Percentiles rank a stretch among this genome's conserved stretches.
Conservation (phyloP, 2,797 vertebrate species). For the Sebastes hubbsi region DNA sequence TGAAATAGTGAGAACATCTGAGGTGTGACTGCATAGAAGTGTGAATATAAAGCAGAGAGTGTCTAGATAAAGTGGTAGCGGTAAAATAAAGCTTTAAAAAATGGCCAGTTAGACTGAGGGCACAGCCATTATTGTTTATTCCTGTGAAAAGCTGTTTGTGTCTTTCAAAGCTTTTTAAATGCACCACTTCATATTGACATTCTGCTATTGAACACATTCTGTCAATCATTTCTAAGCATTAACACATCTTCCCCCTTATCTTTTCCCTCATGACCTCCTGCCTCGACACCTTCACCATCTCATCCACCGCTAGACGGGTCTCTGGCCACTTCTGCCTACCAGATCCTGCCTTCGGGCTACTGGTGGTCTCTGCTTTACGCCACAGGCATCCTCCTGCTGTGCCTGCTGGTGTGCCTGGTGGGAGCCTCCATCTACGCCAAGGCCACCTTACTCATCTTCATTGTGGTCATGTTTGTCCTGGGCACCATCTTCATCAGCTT, state of each 20-base stretch:
- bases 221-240: not conserved
- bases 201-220: not conserved
- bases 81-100: not conserved
- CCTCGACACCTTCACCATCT: not conserved
- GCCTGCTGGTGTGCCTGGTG: constrained; percentile 89
- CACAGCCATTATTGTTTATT: not conserved
- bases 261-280: not conserved
- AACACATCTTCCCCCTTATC: not conserved
- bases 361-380: constrained; percentile 90
- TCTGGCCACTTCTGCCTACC: not conserved
- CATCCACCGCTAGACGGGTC: constrained; percentile 43
- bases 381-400: constrained; percentile 83
- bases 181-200: too few species aligned
- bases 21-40: not conserved
- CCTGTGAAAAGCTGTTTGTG: not conserved
- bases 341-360: constrained; percentile 87
- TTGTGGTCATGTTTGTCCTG: constrained; percentile 87
- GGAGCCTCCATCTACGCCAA: constrained; percentile 92
- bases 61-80: not conserved
- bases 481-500: constrained; percentile 89
- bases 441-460: constrained; percentile 92
- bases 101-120: not conserved
- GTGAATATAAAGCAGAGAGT: not conserved
- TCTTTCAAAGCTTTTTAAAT: not conserved
- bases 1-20: not conserved